Evolutionary conservation across 1,140 invertebrate species (phyloP).

Genomic region (Drosophila albomicans): DNA sequence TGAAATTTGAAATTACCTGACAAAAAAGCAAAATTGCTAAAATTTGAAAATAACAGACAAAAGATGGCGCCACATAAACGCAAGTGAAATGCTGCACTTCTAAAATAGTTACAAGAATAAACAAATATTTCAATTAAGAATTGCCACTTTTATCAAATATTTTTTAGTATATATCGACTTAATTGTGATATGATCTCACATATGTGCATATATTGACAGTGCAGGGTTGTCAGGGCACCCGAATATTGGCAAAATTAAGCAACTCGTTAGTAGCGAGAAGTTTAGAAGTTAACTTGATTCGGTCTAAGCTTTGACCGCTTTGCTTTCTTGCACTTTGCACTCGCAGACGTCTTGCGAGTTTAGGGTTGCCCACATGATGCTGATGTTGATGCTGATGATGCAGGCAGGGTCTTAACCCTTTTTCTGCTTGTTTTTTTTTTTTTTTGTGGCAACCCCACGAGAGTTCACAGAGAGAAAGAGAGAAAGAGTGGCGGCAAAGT

Average conservation of each 20-base stretch:
- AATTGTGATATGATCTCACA: not conserved
- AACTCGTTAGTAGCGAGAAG: no score
- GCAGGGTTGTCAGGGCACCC: not conserved
- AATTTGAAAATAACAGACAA: no score
- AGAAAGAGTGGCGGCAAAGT: conserved; percentile 51
- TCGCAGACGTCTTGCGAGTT: not conserved
- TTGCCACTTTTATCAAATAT: no score
- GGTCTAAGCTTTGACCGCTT: not conserved
- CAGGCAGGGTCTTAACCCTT: conserved; percentile 10
- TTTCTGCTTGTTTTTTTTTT: conserved; percentile 10
- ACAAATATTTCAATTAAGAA: no score
- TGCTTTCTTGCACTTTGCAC: not conserved
- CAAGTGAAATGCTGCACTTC: no score
- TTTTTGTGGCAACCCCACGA: conserved; percentile 38
- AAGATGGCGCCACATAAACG: no score
- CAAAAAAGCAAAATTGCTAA: no score
- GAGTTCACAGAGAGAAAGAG: no score
- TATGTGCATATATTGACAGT: not conserved
- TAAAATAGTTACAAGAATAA: no score
- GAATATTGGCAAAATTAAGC: not conserved
- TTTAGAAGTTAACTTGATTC: not conserved
- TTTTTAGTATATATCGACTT: no score
- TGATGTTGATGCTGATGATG: no score
- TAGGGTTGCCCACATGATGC: conserved; percentile 29
- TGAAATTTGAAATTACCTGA: no score